phyloP scores from a whole-genome alignment of 2,797 vertebrate species.

The Loris lydekkerianus region DNA sequence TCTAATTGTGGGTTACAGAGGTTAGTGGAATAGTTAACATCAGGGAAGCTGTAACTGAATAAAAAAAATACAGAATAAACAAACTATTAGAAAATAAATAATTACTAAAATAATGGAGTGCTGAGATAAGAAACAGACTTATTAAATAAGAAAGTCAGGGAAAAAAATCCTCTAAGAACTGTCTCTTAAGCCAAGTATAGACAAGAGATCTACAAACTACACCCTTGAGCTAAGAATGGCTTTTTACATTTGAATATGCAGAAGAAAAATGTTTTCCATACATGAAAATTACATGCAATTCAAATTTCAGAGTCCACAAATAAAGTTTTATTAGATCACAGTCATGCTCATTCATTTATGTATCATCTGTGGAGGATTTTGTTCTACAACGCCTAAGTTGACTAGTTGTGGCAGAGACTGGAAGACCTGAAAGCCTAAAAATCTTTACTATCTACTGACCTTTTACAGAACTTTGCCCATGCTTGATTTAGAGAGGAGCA shows the following conservation, averaged over 20 bases:
- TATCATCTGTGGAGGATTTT: neutral
- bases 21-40: neutral
- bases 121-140: neutral
- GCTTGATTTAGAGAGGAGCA: neutral
- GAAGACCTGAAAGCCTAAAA: neutral
- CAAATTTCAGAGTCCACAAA: neutral
- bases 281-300: neutral
- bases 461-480: neutral
- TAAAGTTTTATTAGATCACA: neutral
- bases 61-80: conserved; percentile 2
- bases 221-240: neutral
- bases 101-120: neutral
- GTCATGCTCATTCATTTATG: neutral
- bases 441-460: neutral
- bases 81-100: neutral
- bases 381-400: neutral
- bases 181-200: neutral
- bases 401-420: neutral
- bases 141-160: neutral
- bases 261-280: neutral
- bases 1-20: neutral
- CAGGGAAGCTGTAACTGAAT: neutral
- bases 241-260: neutral
- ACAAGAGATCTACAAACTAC: neutral
- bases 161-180: neutral